Evolutionary conservation across 1,140 invertebrate species (phyloP), one percentile per base, ranked within the genome.

Genomic region (Telenomus remus): DNA sequence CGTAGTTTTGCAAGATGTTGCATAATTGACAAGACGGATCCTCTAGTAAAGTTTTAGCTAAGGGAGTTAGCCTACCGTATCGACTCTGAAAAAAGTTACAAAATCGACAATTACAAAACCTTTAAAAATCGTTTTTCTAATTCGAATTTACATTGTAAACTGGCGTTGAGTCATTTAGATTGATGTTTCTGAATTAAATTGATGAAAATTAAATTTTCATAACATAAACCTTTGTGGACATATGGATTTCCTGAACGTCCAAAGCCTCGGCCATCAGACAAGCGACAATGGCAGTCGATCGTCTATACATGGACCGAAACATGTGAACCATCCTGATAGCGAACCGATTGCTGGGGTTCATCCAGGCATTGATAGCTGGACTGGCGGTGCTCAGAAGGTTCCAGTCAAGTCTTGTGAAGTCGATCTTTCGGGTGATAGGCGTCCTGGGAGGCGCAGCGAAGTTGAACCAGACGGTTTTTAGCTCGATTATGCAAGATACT

Each of bases 351-450:
- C 94, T 94, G 0, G 96, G 96, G 89, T 97, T 98, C 92, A 98
- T 94, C 97, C 97, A 98, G 0, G 97, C 96, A 83, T 97, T 98
- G 63, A 98, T 98, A 0, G 96, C 95, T 0, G 97, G 97, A 0
- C 96, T 97, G 6, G 96, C 96, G 4, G 97, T 98, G 85, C 96
- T 98, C 15, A 99, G 85, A 13, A 99, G 88, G 89, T 99, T 98
- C 97, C 97, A 98, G 86, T 99, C 97, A 60, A 97, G 87, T 78
- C 96, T 92, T 0, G 96, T 98, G 81, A 95, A 97, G 85, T 98
- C 97, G 63, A 98, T 97, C 89, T 98, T 98, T 49, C 95, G 91
- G 0, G 96, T 98, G 35, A 97, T 97, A 0, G 97, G 96, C 11
- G 96, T 95, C 72, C 95, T 91, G 0, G 97, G 97, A 1, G 97